Evolutionary conservation across 1,140 invertebrate species (phyloP).

Genomic region (fruit fly (Drosophila melanogaster)): DNA sequence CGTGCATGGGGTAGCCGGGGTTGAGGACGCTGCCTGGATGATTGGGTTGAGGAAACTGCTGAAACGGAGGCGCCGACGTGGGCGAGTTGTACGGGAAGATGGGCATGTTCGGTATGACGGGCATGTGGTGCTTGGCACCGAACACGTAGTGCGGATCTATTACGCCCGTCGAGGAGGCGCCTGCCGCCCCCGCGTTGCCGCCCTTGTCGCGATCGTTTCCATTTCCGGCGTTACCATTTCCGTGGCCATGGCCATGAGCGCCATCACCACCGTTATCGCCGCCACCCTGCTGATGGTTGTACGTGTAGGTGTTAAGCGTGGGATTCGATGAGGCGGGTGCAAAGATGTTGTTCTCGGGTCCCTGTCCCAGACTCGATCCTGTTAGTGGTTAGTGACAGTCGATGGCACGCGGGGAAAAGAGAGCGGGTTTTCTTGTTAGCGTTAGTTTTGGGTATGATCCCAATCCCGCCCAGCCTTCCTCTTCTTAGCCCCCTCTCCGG

Average conservation of each 20-base stretch:
- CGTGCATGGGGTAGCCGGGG: constrained; percentile 80
- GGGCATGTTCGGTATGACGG: constrained; percentile 81
- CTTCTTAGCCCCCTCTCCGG: no score
- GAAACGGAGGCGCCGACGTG: constrained; percentile 78
- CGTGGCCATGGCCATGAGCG: background rate
- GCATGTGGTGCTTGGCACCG: constrained; percentile 77
- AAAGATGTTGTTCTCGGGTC: constrained; percentile 81
- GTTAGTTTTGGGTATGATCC: background rate
- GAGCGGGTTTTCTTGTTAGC: constrained; percentile 15
- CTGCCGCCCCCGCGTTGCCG: constrained; percentile 54
- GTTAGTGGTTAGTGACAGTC: constrained; percentile 31
- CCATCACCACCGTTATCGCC: constrained; percentile 9
- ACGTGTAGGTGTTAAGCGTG: constrained; percentile 78
- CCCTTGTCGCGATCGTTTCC: constrained; percentile 12
- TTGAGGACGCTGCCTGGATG: constrained; percentile 82
- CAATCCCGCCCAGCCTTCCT: background rate
- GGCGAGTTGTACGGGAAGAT: constrained; percentile 84
- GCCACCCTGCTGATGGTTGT: constrained; percentile 50
- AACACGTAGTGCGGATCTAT: constrained; percentile 84
- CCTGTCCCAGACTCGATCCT: constrained; percentile 83
- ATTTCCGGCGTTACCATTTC: constrained; percentile 15
- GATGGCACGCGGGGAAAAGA: constrained; percentile 1
- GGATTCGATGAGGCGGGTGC: constrained; percentile 82
- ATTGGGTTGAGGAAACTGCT: constrained; percentile 84
- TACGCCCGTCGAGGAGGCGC: constrained; percentile 63